Percentiles rank a stretch among this genome's conserved stretches.
Conservation (phyloP, 2,113 vertebrate genomes). For the Callocephalon fimbriatum region DNA sequence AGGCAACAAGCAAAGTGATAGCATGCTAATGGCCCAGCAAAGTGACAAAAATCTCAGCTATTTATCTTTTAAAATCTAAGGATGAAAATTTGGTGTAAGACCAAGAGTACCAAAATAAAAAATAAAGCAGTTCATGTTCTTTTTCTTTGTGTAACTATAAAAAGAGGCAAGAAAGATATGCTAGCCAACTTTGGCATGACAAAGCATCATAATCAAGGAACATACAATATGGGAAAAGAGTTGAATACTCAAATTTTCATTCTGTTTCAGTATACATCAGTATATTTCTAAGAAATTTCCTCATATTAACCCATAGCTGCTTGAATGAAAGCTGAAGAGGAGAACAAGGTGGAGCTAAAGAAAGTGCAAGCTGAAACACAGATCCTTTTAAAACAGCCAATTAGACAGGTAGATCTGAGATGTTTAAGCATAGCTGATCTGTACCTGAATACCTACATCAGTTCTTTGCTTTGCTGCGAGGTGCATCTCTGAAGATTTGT, state of each 20-base stretch:
- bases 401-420: not conserved
- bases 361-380: not conserved
- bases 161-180: not conserved
- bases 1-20: not conserved
- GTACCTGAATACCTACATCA: not conserved
- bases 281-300: not conserved
- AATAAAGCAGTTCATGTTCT: not conserved
- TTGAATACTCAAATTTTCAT: not conserved
- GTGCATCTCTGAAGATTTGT: not conserved
- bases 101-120: not conserved
- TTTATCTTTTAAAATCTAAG: not conserved
- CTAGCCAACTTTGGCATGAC: not conserved
- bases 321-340: not conserved
- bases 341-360: not conserved
- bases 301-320: not conserved
- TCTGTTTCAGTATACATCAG: not conserved
- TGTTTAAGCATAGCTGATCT: not conserved
- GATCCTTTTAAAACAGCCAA: not conserved
- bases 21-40: not conserved
- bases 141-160: not conserved
- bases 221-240: not conserved
- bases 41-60: not conserved
- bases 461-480: not conserved
- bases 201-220: not conserved
- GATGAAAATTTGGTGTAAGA: not conserved